Base-by-base conservation (phyloP, 2,888 invertebrate genomes). In the Folsomia candida region DNA sequence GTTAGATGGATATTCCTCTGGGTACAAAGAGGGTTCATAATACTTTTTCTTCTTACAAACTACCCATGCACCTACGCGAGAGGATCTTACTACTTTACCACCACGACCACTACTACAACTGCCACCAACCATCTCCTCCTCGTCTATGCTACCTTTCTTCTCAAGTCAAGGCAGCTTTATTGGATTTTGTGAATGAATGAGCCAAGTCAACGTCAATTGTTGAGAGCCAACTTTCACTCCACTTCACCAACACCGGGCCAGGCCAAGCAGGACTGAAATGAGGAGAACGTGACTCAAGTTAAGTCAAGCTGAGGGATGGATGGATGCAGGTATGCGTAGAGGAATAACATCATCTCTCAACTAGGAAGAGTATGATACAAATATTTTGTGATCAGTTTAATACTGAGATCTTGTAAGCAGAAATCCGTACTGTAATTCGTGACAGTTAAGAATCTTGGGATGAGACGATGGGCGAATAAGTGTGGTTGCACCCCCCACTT, bases 151-250 rank as follows among this genome's bases (percentile, higher is more conserved):
- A 37, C 37, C 37, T 37, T 37, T 14, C 37, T 37, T 14, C 37
- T 37, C 6, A 37, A 37, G 37, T 37, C 37, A 14, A 14, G 37
- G 37, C 37, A 37, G 14, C 37, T 64, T 64, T 64, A 64, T 64
- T 64, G 64, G 64, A 64, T 64, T 64, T 64, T 37, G 64, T 64
- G 64, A 64, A 64, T 64, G 64, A 64, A 64, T 64, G 64, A 64
- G 51, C 64, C 60, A 60, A 60, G 60, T 60, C 60, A 60, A 25
- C 60, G 60, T 60, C 25, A 25, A 18, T 26, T 18, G 26, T 14
- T 14, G 14, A 37, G 37, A 37, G 37, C 37, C 37, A 37, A 37
- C 37, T 37, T 37, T 37, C 37, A 37, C 37, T 37, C 14, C 14
- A 9, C 37, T 9, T 9, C 37, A 37, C 37, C n/a, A n/a, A n/a